phyloP scores from a whole-genome alignment of 2,888 invertebrate genomes.

The Dynastes grantii region DNA sequence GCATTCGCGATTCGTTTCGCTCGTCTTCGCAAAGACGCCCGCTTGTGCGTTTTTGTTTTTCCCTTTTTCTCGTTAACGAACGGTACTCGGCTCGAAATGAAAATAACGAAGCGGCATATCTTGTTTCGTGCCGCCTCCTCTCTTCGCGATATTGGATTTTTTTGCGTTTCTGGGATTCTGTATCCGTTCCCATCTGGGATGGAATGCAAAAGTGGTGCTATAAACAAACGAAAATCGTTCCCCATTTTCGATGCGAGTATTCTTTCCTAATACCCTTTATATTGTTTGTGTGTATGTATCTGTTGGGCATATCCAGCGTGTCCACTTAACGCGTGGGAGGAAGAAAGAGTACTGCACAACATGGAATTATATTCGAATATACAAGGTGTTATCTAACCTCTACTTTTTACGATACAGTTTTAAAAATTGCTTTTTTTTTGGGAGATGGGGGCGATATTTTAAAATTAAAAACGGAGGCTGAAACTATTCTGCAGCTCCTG shows the following conservation, averaged over 20 bases:
- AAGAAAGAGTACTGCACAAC: too few species aligned
- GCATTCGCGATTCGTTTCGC: not conserved
- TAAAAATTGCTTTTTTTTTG: too few species aligned
- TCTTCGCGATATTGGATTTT: conserved; percentile 24
- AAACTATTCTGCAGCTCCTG: too few species aligned
- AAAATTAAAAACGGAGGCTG: too few species aligned
- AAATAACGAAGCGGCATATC: conserved; percentile 29
- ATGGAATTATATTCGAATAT: too few species aligned
- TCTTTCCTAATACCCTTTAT: conserved; percentile 4
- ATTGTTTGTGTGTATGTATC: not conserved
- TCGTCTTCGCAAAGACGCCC: too few species aligned
- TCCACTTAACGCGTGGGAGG: too few species aligned
- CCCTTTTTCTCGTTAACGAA: not conserved
- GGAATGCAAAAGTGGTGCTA: too few species aligned
- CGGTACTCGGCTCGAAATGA: conserved; percentile 23
- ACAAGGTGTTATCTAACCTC: too few species aligned
- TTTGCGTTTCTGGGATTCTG: conserved; percentile 20
- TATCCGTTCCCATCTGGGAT: conserved; percentile 5
- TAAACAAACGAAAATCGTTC: conserved; percentile 13
- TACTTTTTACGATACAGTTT: too few species aligned
- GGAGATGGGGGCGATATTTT: too few species aligned
- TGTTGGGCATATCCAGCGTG: too few species aligned
- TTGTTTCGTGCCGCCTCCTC: not conserved
- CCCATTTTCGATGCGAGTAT: not conserved
- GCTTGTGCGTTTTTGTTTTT: not conserved